Percentiles rank a stretch among this genome's conserved stretches.
phyloP scores from a whole-genome alignment of 2,888 invertebrate species.

The Sycophila texana region DNA sequence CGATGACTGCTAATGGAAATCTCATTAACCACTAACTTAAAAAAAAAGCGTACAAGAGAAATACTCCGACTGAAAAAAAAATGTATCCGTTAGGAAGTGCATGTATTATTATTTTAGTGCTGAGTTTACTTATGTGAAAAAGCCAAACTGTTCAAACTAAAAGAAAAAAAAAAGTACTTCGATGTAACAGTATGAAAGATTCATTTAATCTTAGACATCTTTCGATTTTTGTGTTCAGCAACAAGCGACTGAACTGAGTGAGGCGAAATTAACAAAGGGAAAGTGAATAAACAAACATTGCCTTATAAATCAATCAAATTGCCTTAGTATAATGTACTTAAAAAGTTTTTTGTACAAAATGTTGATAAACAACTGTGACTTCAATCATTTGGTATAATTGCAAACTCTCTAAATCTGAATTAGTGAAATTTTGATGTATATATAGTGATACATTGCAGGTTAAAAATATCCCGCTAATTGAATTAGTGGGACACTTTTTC shows the following conservation, averaged over 20 bases:
- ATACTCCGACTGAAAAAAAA: not conserved
- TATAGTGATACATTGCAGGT: no score
- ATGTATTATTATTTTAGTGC: not conserved
- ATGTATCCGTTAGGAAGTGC: not conserved
- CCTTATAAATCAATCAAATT: not conserved
- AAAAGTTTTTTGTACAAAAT: not conserved
- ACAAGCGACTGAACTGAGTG: no score
- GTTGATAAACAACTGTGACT: not conserved
- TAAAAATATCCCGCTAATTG: no score
- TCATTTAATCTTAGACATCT: not conserved
- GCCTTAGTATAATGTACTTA: not conserved
- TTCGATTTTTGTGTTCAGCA: no score
- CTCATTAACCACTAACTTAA: not conserved
- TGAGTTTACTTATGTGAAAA: slow-evolving; percentile 4
- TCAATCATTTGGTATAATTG: slow-evolving; percentile 22
- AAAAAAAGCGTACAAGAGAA: not conserved
- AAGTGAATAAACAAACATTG: no score
- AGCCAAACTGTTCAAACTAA: not conserved
- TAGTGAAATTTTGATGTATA: no score
- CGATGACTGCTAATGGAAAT: not conserved
- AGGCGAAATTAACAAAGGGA: no score
- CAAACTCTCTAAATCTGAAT: no score
- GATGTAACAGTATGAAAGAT: not conserved
- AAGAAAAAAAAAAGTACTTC: slow-evolving; percentile 12
- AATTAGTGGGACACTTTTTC: no score